Conservation (phyloP, 2,113 vertebrate genomes). For the Trematocara zebra region DNA sequence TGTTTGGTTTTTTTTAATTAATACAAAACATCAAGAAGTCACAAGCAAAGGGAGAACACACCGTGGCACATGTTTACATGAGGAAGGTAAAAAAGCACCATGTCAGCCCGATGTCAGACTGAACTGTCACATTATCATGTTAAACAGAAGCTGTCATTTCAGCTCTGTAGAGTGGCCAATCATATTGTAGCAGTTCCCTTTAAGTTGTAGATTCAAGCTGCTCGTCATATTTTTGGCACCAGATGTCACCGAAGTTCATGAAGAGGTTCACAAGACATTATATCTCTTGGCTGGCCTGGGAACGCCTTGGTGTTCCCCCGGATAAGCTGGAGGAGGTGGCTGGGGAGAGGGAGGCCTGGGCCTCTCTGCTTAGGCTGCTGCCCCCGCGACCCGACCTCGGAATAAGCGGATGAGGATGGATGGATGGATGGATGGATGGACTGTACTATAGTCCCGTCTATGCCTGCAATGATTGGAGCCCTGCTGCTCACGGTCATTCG, state of each 20-base stretch:
- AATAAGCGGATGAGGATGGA: too few species aligned
- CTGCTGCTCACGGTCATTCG: background rate
- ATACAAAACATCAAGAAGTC: background rate
- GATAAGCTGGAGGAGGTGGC: too few species aligned
- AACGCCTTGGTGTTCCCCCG: too few species aligned
- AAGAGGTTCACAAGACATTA: too few species aligned
- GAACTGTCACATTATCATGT: background rate
- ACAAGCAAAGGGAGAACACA: background rate
- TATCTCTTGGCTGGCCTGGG: too few species aligned
- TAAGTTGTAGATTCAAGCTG: background rate
- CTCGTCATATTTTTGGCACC: background rate
- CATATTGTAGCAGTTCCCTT: background rate
- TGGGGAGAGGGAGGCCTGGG: too few species aligned
- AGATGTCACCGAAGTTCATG: background rate
- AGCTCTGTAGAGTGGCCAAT: background rate
- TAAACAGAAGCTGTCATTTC: background rate
- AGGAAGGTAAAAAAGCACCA: background rate
- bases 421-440: background rate
- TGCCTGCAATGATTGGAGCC: background rate
- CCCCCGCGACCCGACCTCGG: too few species aligned
- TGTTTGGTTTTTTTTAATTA: background rate
- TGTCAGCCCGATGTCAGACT: background rate
- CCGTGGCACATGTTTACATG: accelerated
- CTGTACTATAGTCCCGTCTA: background rate
- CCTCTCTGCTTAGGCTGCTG: too few species aligned